Conservation (phyloP, 2,888 invertebrate genomes). For the Cheilosia impressa region DNA sequence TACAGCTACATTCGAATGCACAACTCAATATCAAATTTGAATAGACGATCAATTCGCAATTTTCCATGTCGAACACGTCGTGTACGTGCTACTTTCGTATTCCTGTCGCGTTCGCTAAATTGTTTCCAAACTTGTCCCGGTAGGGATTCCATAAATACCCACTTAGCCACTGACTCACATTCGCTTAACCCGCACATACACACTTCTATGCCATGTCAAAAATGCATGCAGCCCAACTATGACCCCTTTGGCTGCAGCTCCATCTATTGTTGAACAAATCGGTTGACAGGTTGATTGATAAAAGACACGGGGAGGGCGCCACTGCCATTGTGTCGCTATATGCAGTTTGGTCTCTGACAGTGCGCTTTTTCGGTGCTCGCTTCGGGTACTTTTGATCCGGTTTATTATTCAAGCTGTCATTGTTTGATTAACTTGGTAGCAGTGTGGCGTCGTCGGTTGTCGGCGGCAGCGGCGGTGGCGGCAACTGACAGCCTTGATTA, state of each 20-base stretch:
- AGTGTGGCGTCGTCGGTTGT: slow-evolving; percentile 32
- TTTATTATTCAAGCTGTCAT: slow-evolving; percentile 55
- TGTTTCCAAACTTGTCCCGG: slow-evolving; percentile 50
- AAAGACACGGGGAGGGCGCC: slow-evolving; percentile 22
- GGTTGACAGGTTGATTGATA: slow-evolving; percentile 47
- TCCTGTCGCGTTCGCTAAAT: slow-evolving; percentile 37
- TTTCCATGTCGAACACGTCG: slow-evolving; percentile 63
- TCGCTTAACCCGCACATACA: background rate
- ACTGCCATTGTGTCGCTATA: slow-evolving; percentile 10
- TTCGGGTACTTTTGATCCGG: slow-evolving; percentile 34
- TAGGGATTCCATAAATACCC: slow-evolving; percentile 36
- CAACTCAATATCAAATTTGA: slow-evolving; percentile 46
- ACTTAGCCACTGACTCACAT: slow-evolving; percentile 38
- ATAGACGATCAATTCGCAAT: slow-evolving; percentile 59
- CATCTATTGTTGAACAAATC: slow-evolving; percentile 21
- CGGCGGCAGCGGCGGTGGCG: background rate
- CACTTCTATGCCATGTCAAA: background rate
- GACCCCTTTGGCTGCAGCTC: slow-evolving; percentile 51
- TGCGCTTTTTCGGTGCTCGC: slow-evolving; percentile 29
- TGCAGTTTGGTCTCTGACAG: slow-evolving; percentile 26
- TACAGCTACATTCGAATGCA: slow-evolving; percentile 30
- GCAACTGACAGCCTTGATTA: slow-evolving; percentile 63
- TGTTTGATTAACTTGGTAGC: slow-evolving; percentile 55
- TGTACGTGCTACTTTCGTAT: slow-evolving; percentile 50
- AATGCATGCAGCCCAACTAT: slow-evolving; percentile 32